phyloP scores from a whole-genome alignment of 2,888 invertebrate genomes.

The Cerastoderma edule region DNA sequence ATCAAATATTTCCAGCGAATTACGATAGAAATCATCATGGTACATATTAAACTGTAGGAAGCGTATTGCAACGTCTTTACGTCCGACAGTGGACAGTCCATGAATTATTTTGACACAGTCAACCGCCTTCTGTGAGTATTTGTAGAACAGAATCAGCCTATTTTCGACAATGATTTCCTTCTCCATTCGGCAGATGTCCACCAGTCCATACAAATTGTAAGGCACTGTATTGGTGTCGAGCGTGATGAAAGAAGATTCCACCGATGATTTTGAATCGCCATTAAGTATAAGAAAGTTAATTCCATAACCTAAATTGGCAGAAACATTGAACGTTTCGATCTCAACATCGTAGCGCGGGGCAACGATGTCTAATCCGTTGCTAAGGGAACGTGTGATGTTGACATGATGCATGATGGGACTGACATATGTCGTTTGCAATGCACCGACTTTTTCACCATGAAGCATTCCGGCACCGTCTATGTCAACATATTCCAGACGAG shows the following conservation, averaged over 20 bases:
- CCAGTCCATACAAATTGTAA: conserved; percentile 95
- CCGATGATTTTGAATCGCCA: conserved; percentile 90
- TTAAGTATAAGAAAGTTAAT: conserved; percentile 95
- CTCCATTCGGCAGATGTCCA: conserved; percentile 97
- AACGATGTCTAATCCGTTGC: conserved; percentile 95
- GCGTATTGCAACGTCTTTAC: conserved; percentile 94
- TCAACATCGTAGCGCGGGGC: conserved; percentile 91
- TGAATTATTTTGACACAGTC: conserved; percentile 98
- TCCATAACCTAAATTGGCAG: conserved; percentile 93
- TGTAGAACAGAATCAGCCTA: conserved; percentile 95
- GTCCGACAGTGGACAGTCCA: conserved; percentile 88
- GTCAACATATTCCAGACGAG: conserved; percentile 89
- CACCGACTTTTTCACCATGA: conserved; percentile 96
- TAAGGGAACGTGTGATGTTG: conserved; percentile 92
- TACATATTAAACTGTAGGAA: conserved; percentile 82
- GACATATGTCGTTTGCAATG: conserved; percentile 94
- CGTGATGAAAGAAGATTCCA: conserved; percentile 93
- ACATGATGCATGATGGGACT: conserved; percentile 93
- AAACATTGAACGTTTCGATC: conserved; percentile 84
- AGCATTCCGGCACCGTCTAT: conserved; percentile 97
- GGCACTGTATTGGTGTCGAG: conserved; percentile 90
- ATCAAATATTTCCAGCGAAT: conserved; percentile 94
- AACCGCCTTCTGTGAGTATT: conserved; percentile 97
- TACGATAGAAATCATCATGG: conserved; percentile 85
- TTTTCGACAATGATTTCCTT: conserved; percentile 96